Evolutionary conservation across 1,140 invertebrate genomes (phyloP), one percentile per base, ranked within the genome.

Genomic region (Prorops nasuta): DNA sequence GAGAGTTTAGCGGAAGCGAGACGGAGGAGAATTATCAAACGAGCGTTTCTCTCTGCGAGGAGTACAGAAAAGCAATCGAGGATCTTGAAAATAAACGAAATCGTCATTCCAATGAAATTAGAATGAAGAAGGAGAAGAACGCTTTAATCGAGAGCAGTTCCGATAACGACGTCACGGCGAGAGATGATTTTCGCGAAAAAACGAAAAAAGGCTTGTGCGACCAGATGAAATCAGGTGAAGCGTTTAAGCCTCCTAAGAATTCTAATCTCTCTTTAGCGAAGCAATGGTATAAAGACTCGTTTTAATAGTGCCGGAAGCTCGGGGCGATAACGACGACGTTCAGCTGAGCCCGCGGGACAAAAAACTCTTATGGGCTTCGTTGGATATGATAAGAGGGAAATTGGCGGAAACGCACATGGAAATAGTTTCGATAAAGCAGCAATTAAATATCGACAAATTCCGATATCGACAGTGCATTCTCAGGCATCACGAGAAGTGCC

Each of bases 351-450:
- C 42, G 8, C 42, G 35, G 21, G 60, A 49, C 24, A 54, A 50
- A n/a, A n/a, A n/a, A 35, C 55, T 48, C 44, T 42, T 41, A 48
- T 40, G 39, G 51, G 59, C 49, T 34, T 60, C 37, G 34, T 38
- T 62, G 35, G 55, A 59, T 22, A 44, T 49, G 44, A 36, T 58
- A 12, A 56, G 54, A 44, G 12, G 36, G n/a, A 51, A 52, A 49
- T 32, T 60, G 35, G 47, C 45, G 6, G 51, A 58, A 18, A 44
- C 45, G 10, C 50, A 56, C 34, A 47, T 17, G 16, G 43, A 59
- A 32, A 61, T 59, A 31, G 41, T 49, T 41, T 37, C 31, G 21
- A 41, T 50, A 40, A 56, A 54, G 41, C 56, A 47, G 37, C 45
- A 56, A 38, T 40, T 58, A 40, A 50, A 36, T 31, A 35, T 22